A percentile compares a stretch with the other conserved stretches of the same genome.
Conservation (phyloP, 1,140 invertebrate genomes). For the Trachelipus rathkii region DNA sequence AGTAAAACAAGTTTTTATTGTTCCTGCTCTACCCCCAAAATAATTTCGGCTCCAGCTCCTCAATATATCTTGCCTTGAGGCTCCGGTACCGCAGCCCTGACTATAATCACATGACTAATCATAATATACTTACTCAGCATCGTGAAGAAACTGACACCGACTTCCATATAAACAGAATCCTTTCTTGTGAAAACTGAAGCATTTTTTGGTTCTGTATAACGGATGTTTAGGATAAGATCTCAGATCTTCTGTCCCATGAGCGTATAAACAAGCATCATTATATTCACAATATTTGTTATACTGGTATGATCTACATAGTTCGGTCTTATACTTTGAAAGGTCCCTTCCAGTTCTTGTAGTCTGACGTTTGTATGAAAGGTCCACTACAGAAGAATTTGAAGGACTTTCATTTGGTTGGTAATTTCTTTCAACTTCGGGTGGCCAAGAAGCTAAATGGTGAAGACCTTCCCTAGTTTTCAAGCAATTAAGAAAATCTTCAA, state of each 20-base stretch:
- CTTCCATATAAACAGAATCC: conserved; percentile 42
- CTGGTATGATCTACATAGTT: conserved; percentile 90
- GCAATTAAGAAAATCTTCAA: background rate
- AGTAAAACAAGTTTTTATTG: no score
- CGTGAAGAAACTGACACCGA: conserved; percentile 38
- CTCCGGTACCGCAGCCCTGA: no score
- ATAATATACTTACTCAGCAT: conserved; percentile 2
- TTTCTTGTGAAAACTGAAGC: conserved; percentile 41
- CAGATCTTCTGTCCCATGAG: conserved; percentile 31
- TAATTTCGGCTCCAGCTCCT: no score
- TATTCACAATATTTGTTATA: conserved; percentile 77
- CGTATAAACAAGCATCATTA: conserved; percentile 33
- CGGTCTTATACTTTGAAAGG: conserved; percentile 75
- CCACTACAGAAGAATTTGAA: background rate
- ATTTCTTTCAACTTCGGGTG: background rate
- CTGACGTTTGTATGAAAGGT: background rate
- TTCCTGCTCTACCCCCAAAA: no score
- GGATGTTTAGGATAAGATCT: conserved; percentile 32
- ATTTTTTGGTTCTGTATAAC: conserved; percentile 40
- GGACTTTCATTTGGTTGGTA: background rate
- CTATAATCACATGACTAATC: no score
- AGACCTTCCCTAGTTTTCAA: background rate
- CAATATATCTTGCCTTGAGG: no score
- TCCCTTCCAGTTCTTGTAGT: background rate
- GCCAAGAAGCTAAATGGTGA: background rate